Evolutionary conservation across 2,888 invertebrate species (phyloP), one percentile per base, ranked within the genome.

Genomic region (Ctena decussata): DNA sequence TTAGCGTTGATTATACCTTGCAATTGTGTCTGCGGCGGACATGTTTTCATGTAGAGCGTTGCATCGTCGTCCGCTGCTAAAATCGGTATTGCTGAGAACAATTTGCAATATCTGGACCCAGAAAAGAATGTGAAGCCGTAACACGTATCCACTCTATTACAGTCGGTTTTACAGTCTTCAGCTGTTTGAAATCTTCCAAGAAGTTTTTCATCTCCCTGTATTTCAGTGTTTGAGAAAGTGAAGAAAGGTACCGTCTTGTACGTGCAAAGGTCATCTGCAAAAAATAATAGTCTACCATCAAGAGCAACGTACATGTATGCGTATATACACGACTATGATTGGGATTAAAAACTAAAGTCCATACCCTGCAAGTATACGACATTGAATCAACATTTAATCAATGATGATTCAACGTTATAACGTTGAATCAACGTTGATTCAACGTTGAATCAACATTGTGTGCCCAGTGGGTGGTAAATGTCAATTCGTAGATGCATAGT

Each of bases 71-170:
- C 53, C 11, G 18, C 27, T 6, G 15, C 32, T 30, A 83, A 44
- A 1, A 83, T 35, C 11, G 84, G 82, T 11, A 74, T 65, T 24
- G 41, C 65, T 11, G 77, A 75, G 24, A 87, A 60, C 30, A 80
- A 83, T 65, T 5, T 65, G 18, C 65, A 57, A 27, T 57, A 27
- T 5, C 24, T 57, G 57, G 24, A 57, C 27, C 12, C 21, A 15
- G n/a, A 41, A 46, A 57, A 27, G 24, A 78, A 87, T 79, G 78
- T 77, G 53, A 87, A 87, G 11, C 87, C 85, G 35, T 41, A 24
- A 39, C 87, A 87, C 1, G 32, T n/a, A 6, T 21, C 8, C 1
- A 27, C 27, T 27, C 65, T 75, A 15, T 69, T n/a, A 81, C 90
- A 87, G 21, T 69, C 53, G 15, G 60, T 27, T 37, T 60, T 39